Conservation (phyloP, 2,888 invertebrate genomes). For the Leptogaster cylindrica region DNA sequence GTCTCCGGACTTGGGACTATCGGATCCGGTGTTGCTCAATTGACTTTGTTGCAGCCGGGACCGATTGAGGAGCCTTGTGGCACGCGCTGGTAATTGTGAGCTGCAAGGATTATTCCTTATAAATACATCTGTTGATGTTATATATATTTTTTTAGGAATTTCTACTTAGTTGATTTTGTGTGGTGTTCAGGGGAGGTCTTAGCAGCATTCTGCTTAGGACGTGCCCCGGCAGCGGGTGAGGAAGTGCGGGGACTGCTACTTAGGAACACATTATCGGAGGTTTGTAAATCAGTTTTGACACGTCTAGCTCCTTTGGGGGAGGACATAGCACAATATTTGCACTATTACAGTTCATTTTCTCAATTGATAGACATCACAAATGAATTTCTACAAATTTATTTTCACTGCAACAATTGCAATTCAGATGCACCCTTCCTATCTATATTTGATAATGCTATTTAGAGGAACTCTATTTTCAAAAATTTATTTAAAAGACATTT, state of each 20-base stretch:
- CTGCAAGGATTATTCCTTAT: constrained; percentile 49
- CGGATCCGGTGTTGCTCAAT: constrained; percentile 54
- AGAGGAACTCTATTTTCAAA: too few species aligned
- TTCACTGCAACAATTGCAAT: too few species aligned
- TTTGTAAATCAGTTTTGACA: constrained; percentile 60
- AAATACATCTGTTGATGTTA: not conserved
- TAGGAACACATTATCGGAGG: constrained; percentile 60
- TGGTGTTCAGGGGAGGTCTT: constrained; percentile 13
- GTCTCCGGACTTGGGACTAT: constrained; percentile 57
- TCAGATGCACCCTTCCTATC: too few species aligned
- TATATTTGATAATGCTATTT: too few species aligned
- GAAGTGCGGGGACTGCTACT: constrained; percentile 49
- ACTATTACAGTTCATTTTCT: constrained; percentile 9
- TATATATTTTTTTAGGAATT: not conserved
- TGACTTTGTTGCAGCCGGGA: constrained; percentile 58
- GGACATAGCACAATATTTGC: constrained; percentile 42
- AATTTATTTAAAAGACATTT: too few species aligned
- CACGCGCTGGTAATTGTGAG: constrained; percentile 61
- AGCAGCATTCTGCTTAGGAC: constrained; percentile 10
- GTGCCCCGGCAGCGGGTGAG: constrained; percentile 45
- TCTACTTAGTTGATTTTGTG: not conserved
- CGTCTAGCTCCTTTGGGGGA: constrained; percentile 59
- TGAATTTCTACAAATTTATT: not conserved
- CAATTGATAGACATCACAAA: constrained; percentile 1
- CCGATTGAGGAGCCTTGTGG: constrained; percentile 61